Evolutionary conservation across 2,888 invertebrate species (phyloP).

Genomic region (Orthonevra nobilis): DNA sequence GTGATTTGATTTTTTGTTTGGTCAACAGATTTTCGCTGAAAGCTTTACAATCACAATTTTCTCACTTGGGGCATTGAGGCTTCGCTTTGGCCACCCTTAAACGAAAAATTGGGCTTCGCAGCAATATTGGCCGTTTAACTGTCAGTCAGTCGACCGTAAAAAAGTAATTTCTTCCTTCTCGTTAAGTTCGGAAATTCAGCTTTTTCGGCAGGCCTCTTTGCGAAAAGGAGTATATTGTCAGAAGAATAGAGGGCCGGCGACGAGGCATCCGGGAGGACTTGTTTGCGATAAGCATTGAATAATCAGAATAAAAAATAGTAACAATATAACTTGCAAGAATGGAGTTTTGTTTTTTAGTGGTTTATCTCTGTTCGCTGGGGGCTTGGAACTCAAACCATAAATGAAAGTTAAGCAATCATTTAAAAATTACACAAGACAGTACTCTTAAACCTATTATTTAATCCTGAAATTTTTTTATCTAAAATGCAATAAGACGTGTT

Average conservation of each 20-base stretch:
- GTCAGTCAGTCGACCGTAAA: conserved; percentile 62
- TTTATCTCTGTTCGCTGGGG: too few relatives aligned
- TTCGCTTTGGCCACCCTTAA: not conserved
- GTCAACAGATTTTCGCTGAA: conserved; percentile 52
- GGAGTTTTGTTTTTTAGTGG: too few relatives aligned
- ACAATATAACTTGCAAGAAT: too few relatives aligned
- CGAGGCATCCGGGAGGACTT: conserved; percentile 23
- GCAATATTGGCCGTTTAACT: conserved; percentile 66
- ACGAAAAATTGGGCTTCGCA: conserved; percentile 41
- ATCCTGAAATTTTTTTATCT: too few relatives aligned
- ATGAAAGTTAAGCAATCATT: too few relatives aligned
- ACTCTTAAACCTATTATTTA: too few relatives aligned
- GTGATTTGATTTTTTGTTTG: conserved; percentile 65
- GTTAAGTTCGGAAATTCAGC: conserved; percentile 58
- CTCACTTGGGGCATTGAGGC: conserved; percentile 9
- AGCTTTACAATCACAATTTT: conserved; percentile 16
- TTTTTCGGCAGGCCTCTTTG: conserved; percentile 14
- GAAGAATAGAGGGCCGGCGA: conserved; percentile 10
- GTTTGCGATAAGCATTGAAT: too few relatives aligned
- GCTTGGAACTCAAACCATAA: too few relatives aligned
- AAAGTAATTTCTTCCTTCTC: conserved; percentile 60
- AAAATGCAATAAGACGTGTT: too few relatives aligned
- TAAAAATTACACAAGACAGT: too few relatives aligned
- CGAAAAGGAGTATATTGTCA: conserved; percentile 5
- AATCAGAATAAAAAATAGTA: too few relatives aligned